Conservation (phyloP, 37 sponge, comb jelly and placozoan species). For the Ianthella basta region DNA sequence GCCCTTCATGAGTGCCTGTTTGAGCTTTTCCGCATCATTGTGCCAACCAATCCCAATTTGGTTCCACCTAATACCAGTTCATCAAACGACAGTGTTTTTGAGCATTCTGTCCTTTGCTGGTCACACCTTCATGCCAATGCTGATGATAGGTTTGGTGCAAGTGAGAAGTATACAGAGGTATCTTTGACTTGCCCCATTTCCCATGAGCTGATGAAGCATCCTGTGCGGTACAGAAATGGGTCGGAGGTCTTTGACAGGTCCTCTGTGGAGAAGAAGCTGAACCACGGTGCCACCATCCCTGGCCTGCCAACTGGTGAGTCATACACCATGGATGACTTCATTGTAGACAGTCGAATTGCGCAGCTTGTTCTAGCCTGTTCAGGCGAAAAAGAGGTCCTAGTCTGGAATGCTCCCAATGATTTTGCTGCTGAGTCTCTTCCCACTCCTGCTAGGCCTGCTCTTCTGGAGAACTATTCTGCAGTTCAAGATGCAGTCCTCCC, state of each 20-base stretch:
- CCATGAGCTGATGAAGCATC: conserved; percentile 1
- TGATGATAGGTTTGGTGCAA: not conserved
- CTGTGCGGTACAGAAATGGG: conserved; percentile 13
- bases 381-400: conserved; percentile 19
- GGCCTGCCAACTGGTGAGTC: conserved; percentile 18
- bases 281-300: conserved; percentile 13
- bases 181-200: conserved; percentile 33
- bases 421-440: not conserved
- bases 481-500: too few relatives aligned
- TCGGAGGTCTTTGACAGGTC: not conserved
- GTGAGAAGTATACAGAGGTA: conserved; percentile 18
- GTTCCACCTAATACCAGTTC: not conserved
- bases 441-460: not conserved
- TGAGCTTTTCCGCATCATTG: conserved; percentile 23
- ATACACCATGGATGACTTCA: conserved; percentile 8
- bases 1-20: conserved; percentile 43
- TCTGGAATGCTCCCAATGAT: not conserved
- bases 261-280: conserved; percentile 8
- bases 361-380: conserved; percentile 22
- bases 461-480: too few relatives aligned
- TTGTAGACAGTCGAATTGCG: not conserved
- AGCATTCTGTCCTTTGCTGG: conserved; percentile 36
- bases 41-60: conserved; percentile 18
- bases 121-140: not conserved
- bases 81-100: conserved; percentile 23